Evolutionary conservation across 1,140 invertebrate genomes (phyloP), one percentile per base, ranked within the genome.

Genomic region (Saxidomus purpurata): DNA sequence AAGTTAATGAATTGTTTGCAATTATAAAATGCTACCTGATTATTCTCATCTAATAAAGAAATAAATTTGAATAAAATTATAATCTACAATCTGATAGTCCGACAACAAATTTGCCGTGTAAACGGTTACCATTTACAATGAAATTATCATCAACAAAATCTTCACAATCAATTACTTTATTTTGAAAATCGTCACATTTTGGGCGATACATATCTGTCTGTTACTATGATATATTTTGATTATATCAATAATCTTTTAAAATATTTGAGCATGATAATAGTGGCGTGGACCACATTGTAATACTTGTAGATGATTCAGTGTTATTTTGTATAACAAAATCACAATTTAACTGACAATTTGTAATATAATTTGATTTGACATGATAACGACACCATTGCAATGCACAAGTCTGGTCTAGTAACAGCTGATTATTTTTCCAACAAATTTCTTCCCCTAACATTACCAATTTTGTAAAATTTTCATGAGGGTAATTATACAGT

Each of bases 121-220:
- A 87, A 87, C 85, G 85, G 25, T 34, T 17, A n/a, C 28, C 67
- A 71, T 77, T 87, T 31, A 79, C 55, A 79, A 77, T 63, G 8
- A 63, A 49, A 25, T 79, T 43, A 87, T 87, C 85, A 67, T 3
- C 3, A 8, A 43, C 0, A 0, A 36, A 79, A 87, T 87, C 85
- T 77, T 87, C 76, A 63, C 85, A 87, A 61, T 13, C 69, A 34
- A 87, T 87, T 87, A 77, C 81, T 43, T 83, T 69, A 47, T 67
- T 67, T 69, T 69, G n/a, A 83, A 83, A 83, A 69, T 83, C 81
- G 81, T 69, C 81, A 83, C 38, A 69, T 63, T 67, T 87, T 22
- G 17, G n/a, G 36, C 49, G 49, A 34, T n/a, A 71, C 11, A n/a
- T 15, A 52, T 52, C 43, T 36, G 0, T n/a, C 19, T 0, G 69